phyloP scores from a whole-genome alignment of 2,888 invertebrate species.

The Criorhina ranunculi region DNA sequence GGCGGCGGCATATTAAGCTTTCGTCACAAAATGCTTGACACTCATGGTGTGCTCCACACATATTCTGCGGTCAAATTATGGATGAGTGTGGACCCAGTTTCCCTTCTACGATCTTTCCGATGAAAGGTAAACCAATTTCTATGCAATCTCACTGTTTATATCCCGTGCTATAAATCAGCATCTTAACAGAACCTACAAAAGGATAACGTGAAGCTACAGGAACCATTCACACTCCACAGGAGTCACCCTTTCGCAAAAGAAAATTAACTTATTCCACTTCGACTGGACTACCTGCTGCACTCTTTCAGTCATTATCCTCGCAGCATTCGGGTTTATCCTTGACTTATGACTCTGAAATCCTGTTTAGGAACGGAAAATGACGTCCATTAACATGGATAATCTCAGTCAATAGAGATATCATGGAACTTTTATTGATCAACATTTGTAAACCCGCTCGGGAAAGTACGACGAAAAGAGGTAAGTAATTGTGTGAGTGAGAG shows the following conservation, averaged over 20 bases:
- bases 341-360: slow-evolving; percentile 81
- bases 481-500: slow-evolving; percentile 28
- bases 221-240: slow-evolving; percentile 67
- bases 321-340: slow-evolving; percentile 79
- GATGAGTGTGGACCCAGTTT: too few species aligned
- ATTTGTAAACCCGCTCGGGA: slow-evolving; percentile 81
- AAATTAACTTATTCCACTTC: slow-evolving; percentile 47
- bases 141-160: slow-evolving; percentile 50
- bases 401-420: slow-evolving; percentile 81
- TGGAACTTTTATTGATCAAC: slow-evolving; percentile 83
- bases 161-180: slow-evolving; percentile 69
- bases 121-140: slow-evolving; percentile 36
- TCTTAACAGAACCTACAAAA: slow-evolving; percentile 30
- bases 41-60: background rate
- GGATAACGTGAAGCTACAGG: slow-evolving; percentile 48
- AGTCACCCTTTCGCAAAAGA: slow-evolving; percentile 57
- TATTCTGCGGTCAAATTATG: slow-evolving; percentile 10
- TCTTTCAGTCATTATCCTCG: slow-evolving; percentile 61
- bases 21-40: background rate
- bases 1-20: background rate
- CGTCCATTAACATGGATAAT: slow-evolving; percentile 81
- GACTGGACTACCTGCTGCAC: slow-evolving; percentile 51
- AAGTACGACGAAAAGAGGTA: slow-evolving; percentile 56
- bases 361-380: slow-evolving; percentile 76
- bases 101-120: slow-evolving; percentile 33